These are phyloP conservation scores for Brachionus paranguensis DNA, from an alignment of 1,140 invertebrate genomes.

Conservation along the genomic window DNA sequence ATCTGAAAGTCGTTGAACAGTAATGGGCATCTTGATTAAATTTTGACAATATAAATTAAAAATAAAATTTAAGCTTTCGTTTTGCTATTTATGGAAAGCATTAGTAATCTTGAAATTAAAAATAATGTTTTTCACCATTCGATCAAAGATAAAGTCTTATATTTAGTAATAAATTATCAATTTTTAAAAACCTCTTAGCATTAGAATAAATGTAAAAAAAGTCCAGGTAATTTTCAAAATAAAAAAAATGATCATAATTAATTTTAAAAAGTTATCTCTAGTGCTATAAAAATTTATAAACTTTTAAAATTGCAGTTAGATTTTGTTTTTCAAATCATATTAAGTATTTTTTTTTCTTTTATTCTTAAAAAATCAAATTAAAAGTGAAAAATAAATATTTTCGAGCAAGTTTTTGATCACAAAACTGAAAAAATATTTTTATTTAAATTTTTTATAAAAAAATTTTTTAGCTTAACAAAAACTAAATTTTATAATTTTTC, in stretches of 20 bases:
- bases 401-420: neutral
- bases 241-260: too few species aligned
- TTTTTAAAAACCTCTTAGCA: too few species aligned
- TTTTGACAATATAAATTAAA: neutral
- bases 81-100: neutral
- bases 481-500: neutral
- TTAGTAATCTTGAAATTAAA: neutral
- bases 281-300: too few species aligned
- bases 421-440: neutral
- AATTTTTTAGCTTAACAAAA: too few species aligned
- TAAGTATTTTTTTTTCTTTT: neutral
- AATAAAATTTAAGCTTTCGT: neutral
- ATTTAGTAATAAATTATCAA: neutral
- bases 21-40: neutral
- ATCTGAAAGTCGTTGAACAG: slow-evolving; percentile 3
- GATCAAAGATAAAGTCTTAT: neutral
- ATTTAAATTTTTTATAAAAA: neutral
- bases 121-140: too few species aligned
- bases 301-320: too few species aligned
- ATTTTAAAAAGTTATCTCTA: too few species aligned
- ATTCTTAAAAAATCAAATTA: neutral
- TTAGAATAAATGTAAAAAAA: too few species aligned
- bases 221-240: too few species aligned
- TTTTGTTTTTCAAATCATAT: too few species aligned
- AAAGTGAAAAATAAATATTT: neutral